Evolutionary conservation across 2,888 invertebrate genomes (phyloP), one percentile per base, ranked within the genome.

Genomic region (Plagiodera versicolora): DNA sequence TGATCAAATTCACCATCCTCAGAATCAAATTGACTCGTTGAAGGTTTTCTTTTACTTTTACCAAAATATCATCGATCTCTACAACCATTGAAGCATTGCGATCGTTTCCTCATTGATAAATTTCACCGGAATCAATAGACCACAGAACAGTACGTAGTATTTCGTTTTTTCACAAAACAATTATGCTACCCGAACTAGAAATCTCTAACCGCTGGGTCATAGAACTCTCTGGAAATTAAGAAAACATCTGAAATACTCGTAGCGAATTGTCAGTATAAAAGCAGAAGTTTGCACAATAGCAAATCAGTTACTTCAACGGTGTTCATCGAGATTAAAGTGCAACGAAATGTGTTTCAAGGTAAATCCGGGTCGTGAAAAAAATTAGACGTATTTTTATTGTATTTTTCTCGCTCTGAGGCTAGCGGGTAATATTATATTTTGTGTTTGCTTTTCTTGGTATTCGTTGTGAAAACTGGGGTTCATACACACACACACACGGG

Each of bases 321-420:
- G 61, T 60, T 58, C 56, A 58, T 60, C 64, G 60, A 39, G 50
- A 61, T 45, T 50, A 46, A 62, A 65, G 66, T 68, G 68, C 67
- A 61, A 55, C 67, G 67, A 65, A 67, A 72, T 72, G 72, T 70
- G 67, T 61, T 64, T 65, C 56, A 70, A 74, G 73, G 74, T 74
- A 72, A 61, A 48, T 61, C 53, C 61, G 52, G 17, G 45, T 53
- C 18, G 19, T 53, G 52, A 11, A 39, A 39, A 39, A 10, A 39
- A 39, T 39, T 2, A 32, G 32, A 11, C 32, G 32, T 10, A 10
- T 9, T 32, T 10, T 6, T 32, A 10, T 32, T 24, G 24, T 6
- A 24, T 24, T 5, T 24, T 24, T 24, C 3, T 24, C 6, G n/a
- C n/a, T n/a, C n/a, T n/a, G n/a, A n/a, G 24, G 24, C 24, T 6